phyloP scores from a whole-genome alignment of 2,888 invertebrate genomes.

The Carabus problematicus region DNA sequence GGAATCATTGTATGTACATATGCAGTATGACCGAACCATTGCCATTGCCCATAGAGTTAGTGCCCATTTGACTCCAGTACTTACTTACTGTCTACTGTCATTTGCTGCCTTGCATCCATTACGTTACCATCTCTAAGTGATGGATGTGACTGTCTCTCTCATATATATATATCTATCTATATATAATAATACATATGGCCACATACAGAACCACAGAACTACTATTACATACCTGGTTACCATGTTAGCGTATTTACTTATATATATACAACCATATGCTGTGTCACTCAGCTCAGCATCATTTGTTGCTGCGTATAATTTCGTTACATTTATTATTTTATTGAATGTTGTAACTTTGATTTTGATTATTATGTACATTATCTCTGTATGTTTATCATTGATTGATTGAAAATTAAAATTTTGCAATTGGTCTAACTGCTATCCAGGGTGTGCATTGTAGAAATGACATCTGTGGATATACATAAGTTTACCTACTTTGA shows the following conservation, averaged over 20 bases:
- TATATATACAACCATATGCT: constrained; percentile 31
- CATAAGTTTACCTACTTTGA: too few species aligned
- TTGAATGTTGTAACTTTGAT: constrained; percentile 58
- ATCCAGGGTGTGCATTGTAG: constrained; percentile 43
- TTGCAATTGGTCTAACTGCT: constrained; percentile 40
- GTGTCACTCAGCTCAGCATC: constrained; percentile 26
- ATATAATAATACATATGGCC: constrained; percentile 18
- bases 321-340: constrained; percentile 53
- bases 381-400: constrained; percentile 29
- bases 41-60: too few species aligned
- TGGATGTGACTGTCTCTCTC: too few species aligned
- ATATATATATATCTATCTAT: too few species aligned
- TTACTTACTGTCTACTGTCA: too few species aligned
- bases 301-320: constrained; percentile 38
- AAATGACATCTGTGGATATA: constrained; percentile 42
- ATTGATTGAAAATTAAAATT: constrained; percentile 23
- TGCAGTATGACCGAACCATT: too few species aligned
- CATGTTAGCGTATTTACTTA: constrained; percentile 31
- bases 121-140: too few species aligned
- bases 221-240: constrained; percentile 42
- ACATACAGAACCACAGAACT: constrained; percentile 42
- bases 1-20: too few species aligned
- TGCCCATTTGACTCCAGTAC: too few species aligned
- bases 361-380: constrained; percentile 44
- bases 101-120: too few species aligned